phyloP scores from a whole-genome alignment of 2,797 vertebrate genomes.

The Sandelia bainsii region DNA sequence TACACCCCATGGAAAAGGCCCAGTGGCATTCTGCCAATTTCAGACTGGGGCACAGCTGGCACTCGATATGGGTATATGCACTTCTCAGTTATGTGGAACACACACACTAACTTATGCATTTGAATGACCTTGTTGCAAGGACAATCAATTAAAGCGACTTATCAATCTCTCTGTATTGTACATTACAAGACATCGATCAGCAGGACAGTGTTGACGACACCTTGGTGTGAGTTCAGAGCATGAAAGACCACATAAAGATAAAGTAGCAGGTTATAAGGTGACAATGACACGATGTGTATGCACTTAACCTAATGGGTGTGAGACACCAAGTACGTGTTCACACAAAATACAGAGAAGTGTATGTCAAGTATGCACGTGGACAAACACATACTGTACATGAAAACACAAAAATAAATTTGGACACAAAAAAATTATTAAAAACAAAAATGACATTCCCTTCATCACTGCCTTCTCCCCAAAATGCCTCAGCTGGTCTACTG shows the following conservation, averaged over 20 bases:
- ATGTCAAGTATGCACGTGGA: conserved; percentile 14
- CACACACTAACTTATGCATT: conserved; percentile 59
- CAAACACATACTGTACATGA: conserved; percentile 19
- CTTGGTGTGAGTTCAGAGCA: conserved; percentile 27
- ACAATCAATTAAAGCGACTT: conserved; percentile 79
- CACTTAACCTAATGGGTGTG: conserved; percentile 36
- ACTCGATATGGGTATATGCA: conserved; percentile 83
- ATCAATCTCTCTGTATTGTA: conserved; percentile 75
- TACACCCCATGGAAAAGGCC: conserved; percentile 79
- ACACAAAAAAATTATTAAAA: conserved; percentile 8
- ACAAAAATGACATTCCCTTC: conserved; percentile 38
- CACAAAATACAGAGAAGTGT: conserved; percentile 7
- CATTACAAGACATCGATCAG: conserved; percentile 71
- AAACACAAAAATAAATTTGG: conserved; percentile 3
- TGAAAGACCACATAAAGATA: neutral
- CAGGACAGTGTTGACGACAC: conserved; percentile 23
- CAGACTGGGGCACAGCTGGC: conserved; percentile 83
- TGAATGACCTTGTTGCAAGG: conserved; percentile 84
- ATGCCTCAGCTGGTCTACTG: conserved; percentile 81
- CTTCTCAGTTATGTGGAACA: conserved; percentile 79
- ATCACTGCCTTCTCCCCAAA: conserved; percentile 53
- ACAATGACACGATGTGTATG: conserved; percentile 29
- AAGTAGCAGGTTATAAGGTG: conserved; percentile 4
- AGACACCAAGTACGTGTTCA: conserved; percentile 21
- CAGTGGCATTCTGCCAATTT: conserved; percentile 80